Conservation (phyloP, 2,797 vertebrate genomes). For the Poecilia gillii region DNA sequence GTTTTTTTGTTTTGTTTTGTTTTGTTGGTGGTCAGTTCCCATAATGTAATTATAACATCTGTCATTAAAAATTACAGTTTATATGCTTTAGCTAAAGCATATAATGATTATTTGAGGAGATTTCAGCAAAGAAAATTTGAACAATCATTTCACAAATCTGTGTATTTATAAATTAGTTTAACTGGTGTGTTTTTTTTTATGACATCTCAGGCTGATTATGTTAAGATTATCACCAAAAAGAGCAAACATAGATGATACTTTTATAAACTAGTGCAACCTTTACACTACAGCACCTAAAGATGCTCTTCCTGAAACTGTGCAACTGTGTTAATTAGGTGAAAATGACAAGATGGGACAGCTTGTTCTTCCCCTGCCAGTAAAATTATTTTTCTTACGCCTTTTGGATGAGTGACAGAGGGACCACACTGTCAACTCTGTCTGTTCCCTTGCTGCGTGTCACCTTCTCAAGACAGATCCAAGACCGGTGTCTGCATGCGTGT, state of each 20-base stretch:
- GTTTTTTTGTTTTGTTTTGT: no score
- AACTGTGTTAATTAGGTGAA: slow-evolving; percentile 66
- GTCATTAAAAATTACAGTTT: neutral
- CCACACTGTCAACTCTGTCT: slow-evolving; percentile 67
- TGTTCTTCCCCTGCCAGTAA: slow-evolving; percentile 55
- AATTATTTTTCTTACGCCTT: slow-evolving; percentile 48
- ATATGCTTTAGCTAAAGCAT: neutral
- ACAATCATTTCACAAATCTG: neutral
- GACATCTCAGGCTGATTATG: neutral
- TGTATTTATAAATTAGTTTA: neutral
- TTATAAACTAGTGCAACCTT: slow-evolving; percentile 29
- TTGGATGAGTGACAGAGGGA: slow-evolving; percentile 55
- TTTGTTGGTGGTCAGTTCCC: neutral
- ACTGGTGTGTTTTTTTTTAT: neutral
- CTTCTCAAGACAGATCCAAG: slow-evolving; percentile 67
- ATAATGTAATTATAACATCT: neutral
- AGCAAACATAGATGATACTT: neutral
- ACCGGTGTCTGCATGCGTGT: slow-evolving; percentile 37
- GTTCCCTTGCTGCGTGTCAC: slow-evolving; percentile 68
- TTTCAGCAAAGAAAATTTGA: neutral
- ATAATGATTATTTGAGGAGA: neutral
- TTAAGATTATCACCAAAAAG: neutral
- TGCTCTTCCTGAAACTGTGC: slow-evolving; percentile 34
- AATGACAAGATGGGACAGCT: slow-evolving; percentile 53
- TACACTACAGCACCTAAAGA: slow-evolving; percentile 43